These are phyloP conservation scores for Echiichthys vipera DNA, from an alignment of 2,797 vertebrate genomes.

Conservation along the genomic window DNA sequence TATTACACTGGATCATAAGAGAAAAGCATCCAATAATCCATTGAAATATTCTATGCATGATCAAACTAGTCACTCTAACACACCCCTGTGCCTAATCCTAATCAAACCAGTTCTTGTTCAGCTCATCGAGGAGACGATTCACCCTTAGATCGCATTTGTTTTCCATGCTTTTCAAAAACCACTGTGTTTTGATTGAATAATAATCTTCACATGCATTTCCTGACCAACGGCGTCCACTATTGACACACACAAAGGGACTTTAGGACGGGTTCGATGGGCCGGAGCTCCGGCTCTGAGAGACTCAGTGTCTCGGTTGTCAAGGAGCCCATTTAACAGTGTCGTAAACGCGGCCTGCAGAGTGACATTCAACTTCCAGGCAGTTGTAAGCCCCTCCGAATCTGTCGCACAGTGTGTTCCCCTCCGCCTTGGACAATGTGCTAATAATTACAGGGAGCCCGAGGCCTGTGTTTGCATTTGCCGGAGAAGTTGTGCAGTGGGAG, in stretches of 20 bases:
- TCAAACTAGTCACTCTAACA: background rate
- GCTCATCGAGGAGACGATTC: slow-evolving; percentile 1
- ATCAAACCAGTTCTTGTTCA: slow-evolving; percentile 13
- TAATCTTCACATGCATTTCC: slow-evolving; percentile 41
- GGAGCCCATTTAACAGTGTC: slow-evolving; percentile 41
- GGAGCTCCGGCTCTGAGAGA: slow-evolving; percentile 30
- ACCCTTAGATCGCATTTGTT: background rate
- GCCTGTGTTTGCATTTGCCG: slow-evolving; percentile 67
- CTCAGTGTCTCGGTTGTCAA: slow-evolving; percentile 48
- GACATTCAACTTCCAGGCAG: slow-evolving; percentile 58
- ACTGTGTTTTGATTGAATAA: slow-evolving; percentile 23
- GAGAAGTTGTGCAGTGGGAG: slow-evolving; percentile 57
- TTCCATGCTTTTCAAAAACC: background rate
- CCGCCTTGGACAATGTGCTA: slow-evolving; percentile 71
- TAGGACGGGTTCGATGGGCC: slow-evolving; percentile 20
- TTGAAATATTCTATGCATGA: background rate
- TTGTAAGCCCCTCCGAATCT: slow-evolving; percentile 58
- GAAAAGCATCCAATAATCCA: background rate
- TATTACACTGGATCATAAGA: background rate
- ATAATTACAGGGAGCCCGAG: slow-evolving; percentile 77
- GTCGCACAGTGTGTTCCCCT: slow-evolving; percentile 65
- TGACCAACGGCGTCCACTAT: slow-evolving; percentile 15
- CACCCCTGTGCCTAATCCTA: slow-evolving; percentile 7
- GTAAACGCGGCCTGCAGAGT: slow-evolving; percentile 50
- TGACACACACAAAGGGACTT: slow-evolving; percentile 25